phyloP scores from a whole-genome alignment of 2,113 vertebrate genomes.

The Motacilla tschutschensis region DNA sequence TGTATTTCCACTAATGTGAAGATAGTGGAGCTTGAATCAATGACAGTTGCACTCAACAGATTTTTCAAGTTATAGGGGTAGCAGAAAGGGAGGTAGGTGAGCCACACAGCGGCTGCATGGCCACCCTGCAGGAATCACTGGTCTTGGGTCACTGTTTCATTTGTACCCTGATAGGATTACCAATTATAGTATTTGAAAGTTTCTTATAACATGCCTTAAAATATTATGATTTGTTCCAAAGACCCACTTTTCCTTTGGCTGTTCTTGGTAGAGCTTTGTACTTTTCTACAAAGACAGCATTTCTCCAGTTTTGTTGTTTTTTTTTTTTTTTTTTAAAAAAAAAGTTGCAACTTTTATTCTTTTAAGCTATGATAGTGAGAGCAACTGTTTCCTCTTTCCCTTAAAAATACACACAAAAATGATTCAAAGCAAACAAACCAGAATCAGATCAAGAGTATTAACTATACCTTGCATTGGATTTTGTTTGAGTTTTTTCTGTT shows the following conservation, averaged over 20 bases:
- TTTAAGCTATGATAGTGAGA: conserved; percentile 62
- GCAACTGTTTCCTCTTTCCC: conserved; percentile 63
- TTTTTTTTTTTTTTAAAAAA: background rate
- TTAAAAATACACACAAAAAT: conserved; percentile 1
- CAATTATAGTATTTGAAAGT: conserved; percentile 54
- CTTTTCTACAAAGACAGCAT: conserved; percentile 57
- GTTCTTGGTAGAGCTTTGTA: conserved; percentile 51
- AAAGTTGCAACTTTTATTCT: conserved; percentile 56
- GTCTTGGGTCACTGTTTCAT: conserved; percentile 30
- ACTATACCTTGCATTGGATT: background rate
- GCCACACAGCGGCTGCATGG: background rate
- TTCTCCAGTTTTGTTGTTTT: conserved; percentile 1
- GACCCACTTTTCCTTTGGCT: conserved; percentile 75
- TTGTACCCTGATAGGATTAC: conserved; percentile 64
- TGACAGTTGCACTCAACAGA: conserved; percentile 53
- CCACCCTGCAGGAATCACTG: background rate
- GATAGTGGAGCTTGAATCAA: conserved; percentile 45
- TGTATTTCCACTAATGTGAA: conserved; percentile 45
- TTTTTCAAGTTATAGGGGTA: conserved; percentile 25
- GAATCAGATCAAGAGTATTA: conserved; percentile 51
- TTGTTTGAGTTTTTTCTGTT: background rate
- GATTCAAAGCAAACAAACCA: conserved; percentile 16
- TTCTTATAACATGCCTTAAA: conserved; percentile 80
- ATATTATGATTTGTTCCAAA: conserved; percentile 81
- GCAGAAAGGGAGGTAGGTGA: background rate